These are phyloP conservation scores for Threskiornis aethiopicus DNA, from an alignment of 2,797 vertebrate genomes.

Conservation along the genomic window DNA sequence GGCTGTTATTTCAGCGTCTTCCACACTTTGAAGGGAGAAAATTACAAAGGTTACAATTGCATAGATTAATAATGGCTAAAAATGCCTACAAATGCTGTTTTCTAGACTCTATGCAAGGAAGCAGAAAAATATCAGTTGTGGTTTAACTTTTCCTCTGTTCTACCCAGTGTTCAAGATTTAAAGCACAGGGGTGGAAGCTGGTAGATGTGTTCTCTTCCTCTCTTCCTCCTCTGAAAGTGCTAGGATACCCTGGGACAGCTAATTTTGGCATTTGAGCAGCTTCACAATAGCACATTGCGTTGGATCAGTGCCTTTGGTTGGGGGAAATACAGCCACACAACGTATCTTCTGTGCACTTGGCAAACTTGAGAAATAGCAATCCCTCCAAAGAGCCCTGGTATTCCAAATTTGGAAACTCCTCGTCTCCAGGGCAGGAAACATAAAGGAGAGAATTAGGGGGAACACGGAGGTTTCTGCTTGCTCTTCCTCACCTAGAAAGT, in stretches of 20 bases:
- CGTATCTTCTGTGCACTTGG: rapidly evolving
- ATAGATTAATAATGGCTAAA: constrained; percentile 14
- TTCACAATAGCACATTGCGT: background rate
- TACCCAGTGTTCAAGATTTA: background rate
- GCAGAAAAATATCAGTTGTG: background rate
- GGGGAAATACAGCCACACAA: background rate
- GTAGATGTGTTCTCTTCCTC: background rate
- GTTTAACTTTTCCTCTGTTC: background rate
- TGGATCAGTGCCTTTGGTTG: background rate
- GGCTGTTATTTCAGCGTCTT: constrained; percentile 46
- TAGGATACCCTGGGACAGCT: background rate
- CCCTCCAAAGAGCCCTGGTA: background rate
- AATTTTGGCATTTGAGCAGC: background rate
- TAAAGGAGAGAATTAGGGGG: background rate
- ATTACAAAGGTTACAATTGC: background rate
- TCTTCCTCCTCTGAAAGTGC: background rate
- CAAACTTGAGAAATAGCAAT: background rate
- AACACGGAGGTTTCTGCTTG: background rate
- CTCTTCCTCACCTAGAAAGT: background rate
- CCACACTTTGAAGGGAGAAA: constrained; percentile 11
- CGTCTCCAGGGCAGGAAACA: background rate
- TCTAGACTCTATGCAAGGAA: background rate
- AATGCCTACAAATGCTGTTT: background rate
- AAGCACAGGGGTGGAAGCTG: background rate
- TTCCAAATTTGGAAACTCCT: background rate